A percentile compares a stretch with the other conserved stretches of the same genome.
These are phyloP conservation scores for Parnassius orleans DNA, from an alignment of 2,888 invertebrate species.

Conservation along the genomic window DNA sequence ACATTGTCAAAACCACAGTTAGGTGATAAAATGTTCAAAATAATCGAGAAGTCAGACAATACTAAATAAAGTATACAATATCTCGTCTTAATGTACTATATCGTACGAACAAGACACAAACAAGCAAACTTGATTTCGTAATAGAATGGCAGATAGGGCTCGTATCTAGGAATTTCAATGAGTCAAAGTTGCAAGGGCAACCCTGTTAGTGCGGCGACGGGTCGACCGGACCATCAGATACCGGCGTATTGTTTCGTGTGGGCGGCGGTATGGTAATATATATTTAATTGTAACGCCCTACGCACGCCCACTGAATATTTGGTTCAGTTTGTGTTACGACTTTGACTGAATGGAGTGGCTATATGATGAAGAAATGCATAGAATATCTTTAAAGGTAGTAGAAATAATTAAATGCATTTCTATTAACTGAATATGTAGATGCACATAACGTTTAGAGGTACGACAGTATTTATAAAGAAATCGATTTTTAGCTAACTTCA, in stretches of 20 bases:
- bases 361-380: too few relatives aligned
- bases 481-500: too few relatives aligned
- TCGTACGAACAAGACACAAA: slow-evolving; percentile 9
- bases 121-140: slow-evolving; percentile 15
- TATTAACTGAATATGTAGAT: too few relatives aligned
- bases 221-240: slow-evolving; percentile 28
- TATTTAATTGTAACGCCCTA: slow-evolving; percentile 68
- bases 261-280: slow-evolving; percentile 53
- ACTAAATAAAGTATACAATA: too few relatives aligned
- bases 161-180: slow-evolving; percentile 23
- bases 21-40: too few relatives aligned
- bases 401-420: too few relatives aligned
- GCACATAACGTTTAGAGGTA: too few relatives aligned
- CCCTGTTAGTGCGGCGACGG: slow-evolving; percentile 10
- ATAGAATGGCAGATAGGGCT: slow-evolving; percentile 19
- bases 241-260: slow-evolving; percentile 42
- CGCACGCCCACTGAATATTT: slow-evolving; percentile 58
- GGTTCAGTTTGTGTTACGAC: slow-evolving; percentile 44
- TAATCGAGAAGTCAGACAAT: too few relatives aligned
- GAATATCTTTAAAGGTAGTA: too few relatives aligned
- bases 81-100: background rate
- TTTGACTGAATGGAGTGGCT: slow-evolving; percentile 37
- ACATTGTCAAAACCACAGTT: too few relatives aligned
- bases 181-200: slow-evolving; percentile 26
- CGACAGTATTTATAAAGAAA: too few relatives aligned